Base-by-base conservation (phyloP, 2,113 vertebrate genomes). In the Scomber japonicus region DNA sequence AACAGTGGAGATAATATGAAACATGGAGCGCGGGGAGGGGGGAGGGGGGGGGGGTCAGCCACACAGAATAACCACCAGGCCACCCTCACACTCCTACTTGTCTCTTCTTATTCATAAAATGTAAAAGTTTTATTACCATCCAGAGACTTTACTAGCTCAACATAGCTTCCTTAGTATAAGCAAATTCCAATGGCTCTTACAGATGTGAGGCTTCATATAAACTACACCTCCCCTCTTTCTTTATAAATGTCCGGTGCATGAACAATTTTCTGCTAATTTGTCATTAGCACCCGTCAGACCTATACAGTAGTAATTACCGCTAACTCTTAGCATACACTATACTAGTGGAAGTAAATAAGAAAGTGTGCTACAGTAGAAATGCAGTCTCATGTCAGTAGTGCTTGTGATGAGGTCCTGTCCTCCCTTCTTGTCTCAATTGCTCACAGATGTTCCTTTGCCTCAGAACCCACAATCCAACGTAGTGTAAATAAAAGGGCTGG, bases 381-480 rank as follows among this genome's bases (percentile, higher is more conserved):
- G 75, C 68, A 60, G 78, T 50, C 12, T 64, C 51, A 89, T 76
- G 80, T 66, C 78, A 72, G 80, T 40, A 11, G 40, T 24, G 31
- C 82, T 86, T 77, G 44, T n/a, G 86, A 87, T 80, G 80, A 54
- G 71, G 75, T 83, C 81, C 79, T 48, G 60, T 74, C 49, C 60
- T 80, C 16, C 80, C 24, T 27, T 71, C 87, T 63, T 5, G 64
- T 86, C 84, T 87, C 60, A 85, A 90, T 93, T 80, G 87, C 77
- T 92, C 77, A 68, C 92, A 94, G 89, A 94, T 94, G 92, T 94
- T 82, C 46, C 67, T 79, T 79, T 55, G 21, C 72, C 85, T 90
- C 76, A 81, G 82, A 91, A 81, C 78, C 80, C 15, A 11, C 82
- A 80, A 64, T 73, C 72, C 73, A 63, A 70, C 75, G 70, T 71